Evolutionary conservation across 1,140 invertebrate genomes (phyloP), one percentile per base, ranked within the genome.

Genomic region (Drosophila ercepeae): DNA sequence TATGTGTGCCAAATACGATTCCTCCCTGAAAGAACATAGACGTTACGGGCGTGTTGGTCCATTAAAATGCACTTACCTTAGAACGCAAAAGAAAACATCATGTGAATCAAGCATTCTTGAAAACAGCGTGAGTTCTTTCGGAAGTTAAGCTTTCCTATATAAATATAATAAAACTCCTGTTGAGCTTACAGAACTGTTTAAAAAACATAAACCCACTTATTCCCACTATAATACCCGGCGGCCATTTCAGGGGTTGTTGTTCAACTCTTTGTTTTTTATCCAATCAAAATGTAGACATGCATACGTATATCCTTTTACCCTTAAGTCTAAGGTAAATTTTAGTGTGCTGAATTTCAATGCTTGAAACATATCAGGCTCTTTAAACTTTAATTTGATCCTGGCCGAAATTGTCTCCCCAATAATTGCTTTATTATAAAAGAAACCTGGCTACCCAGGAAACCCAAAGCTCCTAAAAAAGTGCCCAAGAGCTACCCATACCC

Each of bases 401-500:
- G 14, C 13, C 16, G 36, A 39, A n/a, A 18, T 36, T 32, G 60
- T 39, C 32, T 21, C 18, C 32, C 36, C 41, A 46, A 68, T 82
- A 82, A 65, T 76, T 82, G 69, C 61, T 76, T 77, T 83, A 71
- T 74, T 61, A 64, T 77, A 52, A 78, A 84, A 75, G 53, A 44
- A 45, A n/a, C 23, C 39, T 41, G 21, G 71, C 45, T 73, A 11
- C 51, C 72, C 58, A 65, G 81, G 81, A 76, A 79, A 86, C 75
- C 61, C 50, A 71, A 78, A 71, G 59, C 57, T 27, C 9, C 16
- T 19, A 39, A 60, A 36, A 19, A 34, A 57, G 57, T 53, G 23
- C 16, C 34, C 8, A 21, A n/a, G 18, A 52, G 49, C 46, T 57
- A 41, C 50, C 36, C 42, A 42, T 36, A 23, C 42, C 25, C 21